Evolutionary conservation across 2,113 vertebrate species (phyloP).

Genomic region (Hydrolagus affinis): DNA sequence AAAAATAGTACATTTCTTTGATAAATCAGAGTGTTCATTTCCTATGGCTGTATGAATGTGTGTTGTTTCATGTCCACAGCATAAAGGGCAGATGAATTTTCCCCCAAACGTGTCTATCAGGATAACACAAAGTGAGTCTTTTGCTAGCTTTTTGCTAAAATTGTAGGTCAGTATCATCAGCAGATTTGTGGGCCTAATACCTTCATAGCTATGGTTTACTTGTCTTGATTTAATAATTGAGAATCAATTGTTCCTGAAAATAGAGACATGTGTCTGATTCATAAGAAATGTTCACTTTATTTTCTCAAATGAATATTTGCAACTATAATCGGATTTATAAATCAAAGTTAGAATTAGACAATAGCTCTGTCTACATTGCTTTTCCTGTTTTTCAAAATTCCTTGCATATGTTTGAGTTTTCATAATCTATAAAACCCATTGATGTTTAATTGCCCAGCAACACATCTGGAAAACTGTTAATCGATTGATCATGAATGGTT

Average conservation of each 20-base stretch:
- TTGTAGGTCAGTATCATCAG: not conserved
- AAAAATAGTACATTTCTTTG: slow-evolving; percentile 43
- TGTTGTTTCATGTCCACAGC: slow-evolving; percentile 37
- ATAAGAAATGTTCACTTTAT: not conserved
- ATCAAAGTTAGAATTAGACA: not conserved
- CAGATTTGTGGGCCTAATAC: not conserved
- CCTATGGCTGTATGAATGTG: slow-evolving; percentile 34
- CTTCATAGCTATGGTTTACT: not conserved
- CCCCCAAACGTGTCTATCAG: slow-evolving; percentile 51
- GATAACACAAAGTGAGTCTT: slow-evolving; percentile 33
- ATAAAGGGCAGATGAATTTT: slow-evolving; percentile 40
- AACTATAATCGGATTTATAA: not conserved
- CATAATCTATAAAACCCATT: not conserved
- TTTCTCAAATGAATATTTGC: slow-evolving; percentile 7
- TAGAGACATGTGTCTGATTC: not conserved
- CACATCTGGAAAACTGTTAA: no score
- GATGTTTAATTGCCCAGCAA: no score
- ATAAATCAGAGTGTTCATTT: slow-evolving; percentile 40
- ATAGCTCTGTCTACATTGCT: not conserved
- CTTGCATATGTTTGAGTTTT: not conserved
- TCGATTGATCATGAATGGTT: no score
- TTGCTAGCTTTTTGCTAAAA: slow-evolving; percentile 9
- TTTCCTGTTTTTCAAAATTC: not conserved
- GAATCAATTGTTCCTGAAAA: slow-evolving; percentile 3
- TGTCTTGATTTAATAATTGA: not conserved